Conservation (phyloP, 2,888 invertebrate species). For the Chesias legatella region DNA sequence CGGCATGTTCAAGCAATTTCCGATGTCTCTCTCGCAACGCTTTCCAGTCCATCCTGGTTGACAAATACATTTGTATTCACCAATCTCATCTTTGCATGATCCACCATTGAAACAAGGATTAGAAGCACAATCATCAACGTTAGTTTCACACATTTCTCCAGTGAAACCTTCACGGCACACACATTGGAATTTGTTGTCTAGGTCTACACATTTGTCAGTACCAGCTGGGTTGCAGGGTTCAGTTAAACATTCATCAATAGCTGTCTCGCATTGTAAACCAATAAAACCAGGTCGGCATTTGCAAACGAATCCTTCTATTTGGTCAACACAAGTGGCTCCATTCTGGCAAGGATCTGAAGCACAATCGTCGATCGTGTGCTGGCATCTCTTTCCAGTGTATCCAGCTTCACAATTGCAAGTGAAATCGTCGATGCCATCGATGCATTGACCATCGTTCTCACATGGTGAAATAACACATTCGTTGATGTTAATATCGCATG, state of each 20-base stretch:
- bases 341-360: slow-evolving; percentile 94
- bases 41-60: slow-evolving; percentile 92
- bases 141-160: slow-evolving; percentile 91
- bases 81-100: slow-evolving; percentile 91
- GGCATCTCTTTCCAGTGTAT: slow-evolving; percentile 95
- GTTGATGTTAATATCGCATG: slow-evolving; percentile 94
- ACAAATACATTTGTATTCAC: slow-evolving; percentile 90
- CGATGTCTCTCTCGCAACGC: slow-evolving; percentile 92
- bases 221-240: slow-evolving; percentile 95
- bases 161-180: slow-evolving; percentile 93
- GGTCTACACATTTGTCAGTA: slow-evolving; percentile 93
- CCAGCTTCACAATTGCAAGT: slow-evolving; percentile 96
- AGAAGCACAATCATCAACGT: slow-evolving; percentile 92
- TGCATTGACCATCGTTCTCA: slow-evolving; percentile 94
- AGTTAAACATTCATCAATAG: slow-evolving; percentile 94
- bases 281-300: slow-evolving; percentile 96
- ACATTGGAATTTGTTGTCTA: slow-evolving; percentile 92
- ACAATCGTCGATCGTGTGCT: slow-evolving; percentile 96
- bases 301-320: slow-evolving; percentile 94
- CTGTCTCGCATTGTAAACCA: slow-evolving; percentile 95
- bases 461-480: slow-evolving; percentile 95
- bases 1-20: slow-evolving; percentile 91
- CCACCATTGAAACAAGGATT: slow-evolving; percentile 95
- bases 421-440: slow-evolving; percentile 91
- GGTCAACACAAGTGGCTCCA: slow-evolving; percentile 92